phyloP scores from a whole-genome alignment of 1,140 invertebrate species.

The Macrotrachela quadricornifera region DNA sequence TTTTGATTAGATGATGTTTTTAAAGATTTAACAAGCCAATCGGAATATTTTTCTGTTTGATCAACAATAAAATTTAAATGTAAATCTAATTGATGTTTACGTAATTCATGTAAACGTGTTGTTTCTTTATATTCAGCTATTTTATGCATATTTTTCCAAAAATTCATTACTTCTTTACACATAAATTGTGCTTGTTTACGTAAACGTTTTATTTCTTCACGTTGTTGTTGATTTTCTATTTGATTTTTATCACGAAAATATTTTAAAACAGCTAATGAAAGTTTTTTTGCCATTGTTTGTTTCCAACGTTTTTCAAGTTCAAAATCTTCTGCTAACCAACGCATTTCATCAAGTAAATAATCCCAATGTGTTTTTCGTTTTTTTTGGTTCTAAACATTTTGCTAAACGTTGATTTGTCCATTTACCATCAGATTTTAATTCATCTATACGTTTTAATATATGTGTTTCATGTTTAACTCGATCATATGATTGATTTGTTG shows the following conservation, averaged over 20 bases:
- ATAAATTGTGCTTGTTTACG: slow-evolving; percentile 65
- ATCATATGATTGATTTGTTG: too few relatives aligned
- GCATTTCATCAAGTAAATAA: slow-evolving; percentile 91
- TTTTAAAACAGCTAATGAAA: slow-evolving; percentile 62
- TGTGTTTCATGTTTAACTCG: slow-evolving; percentile 47
- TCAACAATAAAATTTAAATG: slow-evolving; percentile 95
- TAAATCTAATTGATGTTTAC: slow-evolving; percentile 80
- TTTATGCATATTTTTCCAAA: slow-evolving; percentile 91
- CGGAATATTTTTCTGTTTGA: slow-evolving; percentile 88
- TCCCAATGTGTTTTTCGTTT: slow-evolving; percentile 94
- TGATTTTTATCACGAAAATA: slow-evolving; percentile 80
- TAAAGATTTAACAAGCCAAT: slow-evolving; percentile 30
- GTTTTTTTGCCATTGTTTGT: slow-evolving; percentile 67
- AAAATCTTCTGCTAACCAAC: slow-evolving; percentile 90
- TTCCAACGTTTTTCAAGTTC: slow-evolving; percentile 92
- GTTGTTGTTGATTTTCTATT: slow-evolving; percentile 65
- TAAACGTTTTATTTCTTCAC: slow-evolving; percentile 63
- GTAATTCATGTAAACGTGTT: slow-evolving; percentile 68
- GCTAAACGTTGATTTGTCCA: slow-evolving; percentile 77
- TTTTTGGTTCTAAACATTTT: slow-evolving; percentile 67
- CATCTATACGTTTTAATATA: slow-evolving; percentile 63
- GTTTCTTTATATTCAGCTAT: slow-evolving; percentile 81
- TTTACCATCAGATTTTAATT: slow-evolving; percentile 56
- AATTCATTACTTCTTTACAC: slow-evolving; percentile 74
- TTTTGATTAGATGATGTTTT: not conserved